phyloP scores from a whole-genome alignment of 92 coral and sea anemone genomes.

The Phenganax marumi region DNA sequence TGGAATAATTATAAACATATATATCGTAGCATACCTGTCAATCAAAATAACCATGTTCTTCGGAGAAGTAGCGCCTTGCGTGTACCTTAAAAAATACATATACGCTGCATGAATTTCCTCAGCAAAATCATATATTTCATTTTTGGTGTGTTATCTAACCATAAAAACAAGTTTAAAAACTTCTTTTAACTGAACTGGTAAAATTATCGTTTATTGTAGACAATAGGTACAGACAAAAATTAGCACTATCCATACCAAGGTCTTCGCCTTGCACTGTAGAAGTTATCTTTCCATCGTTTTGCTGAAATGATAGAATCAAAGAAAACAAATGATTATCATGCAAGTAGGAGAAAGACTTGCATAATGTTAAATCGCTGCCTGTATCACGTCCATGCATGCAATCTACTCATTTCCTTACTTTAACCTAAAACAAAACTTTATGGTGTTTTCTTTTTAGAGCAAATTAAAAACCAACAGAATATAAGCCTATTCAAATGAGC shows the following conservation, averaged over 20 bases:
- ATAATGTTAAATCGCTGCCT: no score
- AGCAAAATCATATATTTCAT: background rate
- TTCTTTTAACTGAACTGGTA: background rate
- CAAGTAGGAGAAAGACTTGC: constrained; percentile 29
- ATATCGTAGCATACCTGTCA: constrained; percentile 47
- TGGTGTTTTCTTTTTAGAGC: no score
- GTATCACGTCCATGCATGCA: no score
- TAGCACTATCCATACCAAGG: constrained; percentile 66
- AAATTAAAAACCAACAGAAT: no score
- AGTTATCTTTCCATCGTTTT: constrained; percentile 65
- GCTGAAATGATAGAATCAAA: constrained; percentile 34
- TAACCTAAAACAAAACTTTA: no score
- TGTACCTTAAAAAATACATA: constrained; percentile 58
- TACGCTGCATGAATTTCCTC: background rate
- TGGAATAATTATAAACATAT: background rate
- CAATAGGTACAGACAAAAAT: background rate
- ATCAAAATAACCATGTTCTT: constrained; percentile 81
- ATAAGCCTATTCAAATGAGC: no score
- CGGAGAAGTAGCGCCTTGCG: constrained; percentile 96
- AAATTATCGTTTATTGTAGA: background rate
- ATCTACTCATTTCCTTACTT: no score
- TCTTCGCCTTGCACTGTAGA: constrained; percentile 80
- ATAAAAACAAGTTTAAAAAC: no score
- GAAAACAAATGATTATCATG: constrained; percentile 22
- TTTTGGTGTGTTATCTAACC: no score